Evolutionary conservation across 2,888 invertebrate species (phyloP).

Genomic region (Aricia artaxerxes): DNA sequence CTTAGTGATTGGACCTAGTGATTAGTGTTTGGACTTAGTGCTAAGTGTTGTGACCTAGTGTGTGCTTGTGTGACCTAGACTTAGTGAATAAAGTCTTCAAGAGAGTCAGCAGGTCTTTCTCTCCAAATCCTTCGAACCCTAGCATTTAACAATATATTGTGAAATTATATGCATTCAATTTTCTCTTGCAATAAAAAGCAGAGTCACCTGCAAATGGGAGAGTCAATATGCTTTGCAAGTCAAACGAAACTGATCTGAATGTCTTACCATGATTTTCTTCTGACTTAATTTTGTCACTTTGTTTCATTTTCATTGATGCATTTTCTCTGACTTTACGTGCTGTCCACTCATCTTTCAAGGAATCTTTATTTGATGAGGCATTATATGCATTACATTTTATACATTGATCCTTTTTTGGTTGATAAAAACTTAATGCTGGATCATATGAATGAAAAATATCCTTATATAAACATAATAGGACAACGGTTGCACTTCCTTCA

Average conservation of each 20-base stretch:
- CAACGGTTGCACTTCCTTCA: too few species aligned
- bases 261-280: not conserved
- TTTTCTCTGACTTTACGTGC: constrained; percentile 9
- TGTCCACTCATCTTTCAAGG: not conserved
- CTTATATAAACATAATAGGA: too few species aligned
- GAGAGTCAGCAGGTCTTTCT: too few species aligned
- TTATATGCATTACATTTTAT: constrained; percentile 9
- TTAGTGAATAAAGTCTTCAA: too few species aligned
- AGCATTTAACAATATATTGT: not conserved
- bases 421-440: too few species aligned
- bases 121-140: too few species aligned
- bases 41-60: too few species aligned
- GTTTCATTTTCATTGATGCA: constrained; percentile 14
- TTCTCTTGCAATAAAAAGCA: constrained; percentile 1
- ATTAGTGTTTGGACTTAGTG: too few species aligned
- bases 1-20: too few species aligned
- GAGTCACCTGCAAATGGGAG: constrained; percentile 20
- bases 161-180: constrained; percentile 12
- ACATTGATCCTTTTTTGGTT: constrained; percentile 5
- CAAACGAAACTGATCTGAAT: constrained; percentile 12
- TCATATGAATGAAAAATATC: too few species aligned
- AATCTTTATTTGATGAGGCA: constrained; percentile 9
- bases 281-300: not conserved
- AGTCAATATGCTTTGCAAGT: constrained; percentile 15
- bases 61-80: too few species aligned